These are phyloP conservation scores for Carterocephalus palaemon DNA, from an alignment of 2,888 invertebrate species.

Conservation along the genomic window DNA sequence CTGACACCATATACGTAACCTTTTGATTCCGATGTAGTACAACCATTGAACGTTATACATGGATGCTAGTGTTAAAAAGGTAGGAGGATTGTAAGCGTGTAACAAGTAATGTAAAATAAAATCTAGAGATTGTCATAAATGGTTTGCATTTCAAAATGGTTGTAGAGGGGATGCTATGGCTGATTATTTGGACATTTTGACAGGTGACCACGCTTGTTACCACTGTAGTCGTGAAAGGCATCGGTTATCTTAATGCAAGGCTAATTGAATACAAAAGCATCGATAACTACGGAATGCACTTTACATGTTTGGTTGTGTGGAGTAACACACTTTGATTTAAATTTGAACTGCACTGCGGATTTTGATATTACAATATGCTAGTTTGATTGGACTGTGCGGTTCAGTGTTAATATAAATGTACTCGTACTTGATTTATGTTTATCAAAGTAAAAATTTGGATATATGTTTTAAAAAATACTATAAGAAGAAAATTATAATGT, in stretches of 20 bases:
- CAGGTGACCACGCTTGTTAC: constrained; percentile 78
- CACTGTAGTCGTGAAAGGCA: constrained; percentile 75
- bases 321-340: constrained; percentile 30
- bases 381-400: too few relatives aligned
- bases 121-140: constrained; percentile 6
- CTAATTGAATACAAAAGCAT: constrained; percentile 78
- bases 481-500: too few relatives aligned
- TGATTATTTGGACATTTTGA: constrained; percentile 78
- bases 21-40: constrained; percentile 11
- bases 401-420: too few relatives aligned
- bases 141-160: constrained; percentile 9
- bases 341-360: neutral
- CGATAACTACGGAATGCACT: constrained; percentile 71
- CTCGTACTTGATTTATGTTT: too few relatives aligned
- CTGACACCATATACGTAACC: constrained; percentile 40
- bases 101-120: constrained; percentile 24
- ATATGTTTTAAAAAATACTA: too few relatives aligned
- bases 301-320: constrained; percentile 57
- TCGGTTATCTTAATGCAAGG: constrained; percentile 74
- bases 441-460: too few relatives aligned
- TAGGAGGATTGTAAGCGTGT: neutral
- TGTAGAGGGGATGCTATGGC: constrained; percentile 41
- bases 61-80: constrained; percentile 28
- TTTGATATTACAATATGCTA: too few relatives aligned
- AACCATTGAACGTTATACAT: constrained; percentile 35